These are phyloP conservation scores for Peromyscus leucopus DNA, from an alignment of 2,113 vertebrate genomes.

Conservation along the genomic window DNA sequence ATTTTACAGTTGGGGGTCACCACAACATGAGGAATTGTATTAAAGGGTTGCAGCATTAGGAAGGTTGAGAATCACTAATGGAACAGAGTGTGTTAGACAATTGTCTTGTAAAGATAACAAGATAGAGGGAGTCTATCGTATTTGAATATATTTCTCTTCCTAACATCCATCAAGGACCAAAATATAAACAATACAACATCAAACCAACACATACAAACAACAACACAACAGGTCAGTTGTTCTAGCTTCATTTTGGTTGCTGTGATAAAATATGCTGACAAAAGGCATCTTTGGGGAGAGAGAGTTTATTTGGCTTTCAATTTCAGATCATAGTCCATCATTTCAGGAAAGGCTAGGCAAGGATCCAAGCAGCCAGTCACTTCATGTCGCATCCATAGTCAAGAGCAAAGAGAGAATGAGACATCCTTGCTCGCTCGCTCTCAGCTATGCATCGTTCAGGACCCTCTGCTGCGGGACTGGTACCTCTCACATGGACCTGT, in stretches of 20 bases:
- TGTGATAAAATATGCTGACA: neutral
- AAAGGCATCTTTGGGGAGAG: neutral
- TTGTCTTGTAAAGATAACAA: neutral
- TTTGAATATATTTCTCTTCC: neutral
- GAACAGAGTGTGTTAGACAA: neutral
- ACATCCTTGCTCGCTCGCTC: no score
- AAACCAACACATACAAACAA: neutral
- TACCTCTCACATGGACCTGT: neutral
- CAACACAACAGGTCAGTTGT: neutral
- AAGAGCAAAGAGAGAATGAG: neutral
- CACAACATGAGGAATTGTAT: neutral
- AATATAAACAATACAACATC: neutral
- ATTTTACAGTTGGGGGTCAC: neutral
- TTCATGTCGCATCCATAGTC: neutral
- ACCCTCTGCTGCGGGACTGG: no score
- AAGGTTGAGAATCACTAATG: neutral
- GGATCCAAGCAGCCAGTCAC: neutral
- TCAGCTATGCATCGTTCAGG: no score
- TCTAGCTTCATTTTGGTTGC: neutral
- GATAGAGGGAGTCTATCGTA: neutral
- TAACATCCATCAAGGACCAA: neutral
- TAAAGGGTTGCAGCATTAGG: neutral
- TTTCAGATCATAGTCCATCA: neutral
- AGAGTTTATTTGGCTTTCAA: neutral
- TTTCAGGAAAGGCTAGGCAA: neutral